These are phyloP conservation scores for Rhagium mordax DNA, from an alignment of 2,888 invertebrate genomes.

Conservation along the genomic window DNA sequence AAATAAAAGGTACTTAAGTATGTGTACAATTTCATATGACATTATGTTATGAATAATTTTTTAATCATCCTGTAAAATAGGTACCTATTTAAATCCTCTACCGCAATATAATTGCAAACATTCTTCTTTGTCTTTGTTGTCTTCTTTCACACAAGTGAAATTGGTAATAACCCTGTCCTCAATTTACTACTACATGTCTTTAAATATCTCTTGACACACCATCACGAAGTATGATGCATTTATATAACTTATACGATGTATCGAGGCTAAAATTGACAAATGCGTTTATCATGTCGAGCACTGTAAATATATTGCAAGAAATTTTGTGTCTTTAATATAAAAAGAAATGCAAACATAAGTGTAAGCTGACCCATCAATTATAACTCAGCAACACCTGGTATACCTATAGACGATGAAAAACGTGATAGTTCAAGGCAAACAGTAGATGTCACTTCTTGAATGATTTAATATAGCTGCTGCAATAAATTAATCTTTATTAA, in stretches of 20 bases:
- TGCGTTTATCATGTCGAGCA: background rate
- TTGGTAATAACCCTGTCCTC: too few species aligned
- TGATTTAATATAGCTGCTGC: conserved; percentile 63
- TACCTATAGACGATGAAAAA: conserved; percentile 62
- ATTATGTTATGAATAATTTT: too few species aligned
- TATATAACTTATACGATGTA: background rate
- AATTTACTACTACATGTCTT: too few species aligned
- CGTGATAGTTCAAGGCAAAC: conserved; percentile 67
- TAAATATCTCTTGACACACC: too few species aligned
- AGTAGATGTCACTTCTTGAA: conserved; percentile 65
- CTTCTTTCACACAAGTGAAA: too few species aligned
- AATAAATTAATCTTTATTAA: conserved; percentile 65
- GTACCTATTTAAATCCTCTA: too few species aligned
- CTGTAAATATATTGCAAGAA: conserved; percentile 2
- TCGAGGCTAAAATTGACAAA: background rate
- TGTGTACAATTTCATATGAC: too few species aligned
- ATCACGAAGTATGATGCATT: too few species aligned
- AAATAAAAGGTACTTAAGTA: too few species aligned
- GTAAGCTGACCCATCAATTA: conserved; percentile 58
- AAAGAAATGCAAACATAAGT: conserved; percentile 31
- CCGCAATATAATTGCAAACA: too few species aligned
- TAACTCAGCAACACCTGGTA: conserved; percentile 62
- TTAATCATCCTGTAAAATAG: too few species aligned
- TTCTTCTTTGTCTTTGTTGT: too few species aligned
- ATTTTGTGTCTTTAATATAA: conserved; percentile 13